phyloP scores from a whole-genome alignment of 1,140 invertebrate species.

The Xylocopa sonorina region DNA sequence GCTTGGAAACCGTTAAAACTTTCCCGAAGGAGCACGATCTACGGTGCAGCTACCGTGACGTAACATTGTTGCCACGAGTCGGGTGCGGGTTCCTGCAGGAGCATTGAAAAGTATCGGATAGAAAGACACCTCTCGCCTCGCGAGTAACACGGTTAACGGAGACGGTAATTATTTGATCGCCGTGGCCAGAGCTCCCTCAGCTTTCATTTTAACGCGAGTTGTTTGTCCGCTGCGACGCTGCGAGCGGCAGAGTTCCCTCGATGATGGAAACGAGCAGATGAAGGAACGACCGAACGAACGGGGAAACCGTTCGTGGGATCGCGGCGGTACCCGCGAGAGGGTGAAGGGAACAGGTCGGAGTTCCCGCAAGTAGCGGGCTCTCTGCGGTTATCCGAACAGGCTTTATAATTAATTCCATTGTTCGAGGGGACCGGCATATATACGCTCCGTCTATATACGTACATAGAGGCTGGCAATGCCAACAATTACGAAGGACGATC shows the following conservation, averaged over 20 bases:
- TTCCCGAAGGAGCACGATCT: no score
- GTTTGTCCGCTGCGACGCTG: neutral
- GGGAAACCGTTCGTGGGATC: neutral
- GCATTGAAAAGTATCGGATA: neutral
- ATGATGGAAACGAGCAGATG: neutral
- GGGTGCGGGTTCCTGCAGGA: neutral
- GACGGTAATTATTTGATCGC: constrained; percentile 55
- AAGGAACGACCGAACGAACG: neutral
- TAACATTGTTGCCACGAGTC: neutral
- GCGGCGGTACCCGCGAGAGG: no score
- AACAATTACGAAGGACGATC: constrained; percentile 67
- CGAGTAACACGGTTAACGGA: constrained; percentile 10
- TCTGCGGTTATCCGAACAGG: constrained; percentile 73
- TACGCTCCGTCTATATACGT: neutral
- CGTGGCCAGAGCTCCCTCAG: constrained; percentile 60
- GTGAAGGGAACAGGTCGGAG: constrained; percentile 11
- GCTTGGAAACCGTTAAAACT: no score
- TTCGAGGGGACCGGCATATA: constrained; percentile 62
- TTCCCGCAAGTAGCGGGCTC: constrained; percentile 71
- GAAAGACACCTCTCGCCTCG: constrained; percentile 29
- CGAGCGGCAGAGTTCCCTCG: constrained; percentile 12
- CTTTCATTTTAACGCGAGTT: constrained; percentile 14
- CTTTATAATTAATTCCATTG: constrained; percentile 80
- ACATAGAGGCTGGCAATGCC: constrained; percentile 58
- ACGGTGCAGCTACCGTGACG: neutral